Base-by-base conservation (phyloP, 1,140 invertebrate genomes). In the Caenorhabditis elegans region DNA sequence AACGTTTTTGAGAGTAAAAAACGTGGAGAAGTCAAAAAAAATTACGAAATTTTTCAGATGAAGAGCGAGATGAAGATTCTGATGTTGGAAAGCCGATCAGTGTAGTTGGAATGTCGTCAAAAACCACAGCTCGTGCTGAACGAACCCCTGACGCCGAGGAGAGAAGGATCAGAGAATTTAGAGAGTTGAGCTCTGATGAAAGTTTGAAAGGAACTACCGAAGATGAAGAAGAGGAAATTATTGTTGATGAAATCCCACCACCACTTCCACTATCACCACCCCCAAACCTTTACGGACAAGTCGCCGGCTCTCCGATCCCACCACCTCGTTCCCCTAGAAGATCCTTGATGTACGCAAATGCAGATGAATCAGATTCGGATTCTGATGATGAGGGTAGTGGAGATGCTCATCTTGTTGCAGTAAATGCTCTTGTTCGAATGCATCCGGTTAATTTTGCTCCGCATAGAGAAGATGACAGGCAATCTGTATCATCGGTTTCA, bases 261-360 rank as follows among this genome's bases (percentile, higher is more conserved):
- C 60, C 60, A 8, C 60, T 70, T 43, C 60, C 60, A 70, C 60
- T 70, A 8, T 43, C 60, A 19, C 34, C 60, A 39, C 60, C 60
- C 22, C 60, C 60, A 70, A 70, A 70, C 11, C 60, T 39, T 8
- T 70, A 43, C 13, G 60, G 60, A 11, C 60, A 70, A 11, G 10
- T 70, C 2, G 60, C 36, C 36, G 60, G 60, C 1, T 70, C 60
- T 17, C 60, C 60, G 8, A 70, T 70, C 22, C 34, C 60, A 70
- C 60, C 60, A 22, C 60, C 60, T 24, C 60, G 60, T 70, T 70
- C 60, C 0, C 60, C 60, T 34, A n/a, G n/a, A 39, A 70, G 19
- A 70, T 70, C 60, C n/a, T 39, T 70, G 34, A 70, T 70, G 60
- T 70, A 70, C 43, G 60, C 60, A 19, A 39, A 70, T 70, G 60